Percentiles rank a stretch among this genome's conserved stretches.
phyloP scores from a whole-genome alignment of 1,140 invertebrate genomes.

The Vanessa atalanta region DNA sequence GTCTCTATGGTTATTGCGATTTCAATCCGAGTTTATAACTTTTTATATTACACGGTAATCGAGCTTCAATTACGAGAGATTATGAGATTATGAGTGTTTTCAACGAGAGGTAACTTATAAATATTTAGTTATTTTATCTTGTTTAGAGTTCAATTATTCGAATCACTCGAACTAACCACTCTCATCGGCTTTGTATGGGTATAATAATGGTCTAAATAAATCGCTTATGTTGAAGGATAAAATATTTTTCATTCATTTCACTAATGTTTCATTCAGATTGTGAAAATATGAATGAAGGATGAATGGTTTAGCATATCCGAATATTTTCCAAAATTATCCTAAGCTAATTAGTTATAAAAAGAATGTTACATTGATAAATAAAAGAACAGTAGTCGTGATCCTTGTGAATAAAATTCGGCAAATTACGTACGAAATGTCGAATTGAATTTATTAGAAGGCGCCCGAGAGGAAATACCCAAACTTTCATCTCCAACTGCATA shows the following conservation, averaged over 20 bases:
- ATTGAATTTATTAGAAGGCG: constrained; percentile 2
- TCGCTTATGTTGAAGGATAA: no score
- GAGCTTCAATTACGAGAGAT: neutral
- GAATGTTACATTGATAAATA: neutral
- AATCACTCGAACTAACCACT: no score
- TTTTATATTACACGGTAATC: neutral
- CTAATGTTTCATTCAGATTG: no score
- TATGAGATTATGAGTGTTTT: neutral
- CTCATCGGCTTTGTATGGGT: no score
- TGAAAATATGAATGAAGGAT: no score
- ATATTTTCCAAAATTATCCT: no score
- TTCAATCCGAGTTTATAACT: neutral
- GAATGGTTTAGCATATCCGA: no score
- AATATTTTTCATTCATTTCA: no score
- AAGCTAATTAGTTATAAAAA: no score
- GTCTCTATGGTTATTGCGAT: constrained; percentile 10
- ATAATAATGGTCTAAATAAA: no score
- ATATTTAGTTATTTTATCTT: neutral
- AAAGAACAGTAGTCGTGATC: neutral
- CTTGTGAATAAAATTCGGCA: neutral
- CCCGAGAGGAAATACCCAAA: constrained; percentile 5
- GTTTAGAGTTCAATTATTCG: no score
- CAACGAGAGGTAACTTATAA: neutral
- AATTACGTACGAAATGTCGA: constrained; percentile 6
- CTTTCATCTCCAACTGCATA: constrained; percentile 12